Percentiles rank a stretch among this genome's conserved stretches.
Conservation (phyloP, 2,113 vertebrate genomes). For the Petrocephalus zakoni region DNA sequence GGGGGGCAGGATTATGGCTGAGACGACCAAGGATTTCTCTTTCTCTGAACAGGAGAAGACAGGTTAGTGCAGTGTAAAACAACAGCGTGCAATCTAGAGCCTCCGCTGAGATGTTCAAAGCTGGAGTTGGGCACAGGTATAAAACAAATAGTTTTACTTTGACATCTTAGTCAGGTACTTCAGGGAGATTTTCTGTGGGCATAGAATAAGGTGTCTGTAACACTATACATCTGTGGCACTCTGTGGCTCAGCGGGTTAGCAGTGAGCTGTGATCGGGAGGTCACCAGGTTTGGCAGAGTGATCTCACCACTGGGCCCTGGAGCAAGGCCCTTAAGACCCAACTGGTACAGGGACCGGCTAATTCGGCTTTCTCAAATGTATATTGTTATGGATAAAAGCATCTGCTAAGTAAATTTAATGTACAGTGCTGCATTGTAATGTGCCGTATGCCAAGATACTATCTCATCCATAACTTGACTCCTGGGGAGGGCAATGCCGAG, state of each 20-base stretch:
- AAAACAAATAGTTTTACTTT: background rate
- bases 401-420: background rate
- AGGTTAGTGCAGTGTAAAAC: background rate
- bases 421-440: background rate
- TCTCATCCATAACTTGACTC: background rate
- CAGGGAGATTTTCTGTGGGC: background rate
- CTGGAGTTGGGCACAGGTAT: background rate
- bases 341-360: background rate
- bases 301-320: background rate
- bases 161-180: background rate
- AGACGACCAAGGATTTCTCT: constrained; percentile 61
- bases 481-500: background rate
- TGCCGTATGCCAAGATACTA: background rate
- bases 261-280: background rate
- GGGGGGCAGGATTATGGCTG: constrained; percentile 62
- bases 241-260: background rate
- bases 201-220: background rate
- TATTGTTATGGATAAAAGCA: background rate
- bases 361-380: background rate
- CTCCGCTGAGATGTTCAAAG: background rate
- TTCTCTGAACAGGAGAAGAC: constrained; percentile 48
- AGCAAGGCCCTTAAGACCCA: background rate
- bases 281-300: background rate
- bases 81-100: background rate
- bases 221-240: background rate